Conservation (phyloP, 2,113 vertebrate species). For the mouse (Mus musculus) region GRCm39 chr4:66833501-66834000, state of each 20-base stretch:
- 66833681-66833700: neutral
- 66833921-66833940: neutral
- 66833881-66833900: neutral
- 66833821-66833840: neutral
- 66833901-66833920: neutral
- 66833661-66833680: neutral
- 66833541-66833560: neutral
- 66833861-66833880: neutral
- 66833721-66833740: neutral
- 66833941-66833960: neutral
- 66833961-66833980: neutral
- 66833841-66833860: neutral
- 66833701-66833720: neutral
- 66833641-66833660: neutral
- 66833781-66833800: neutral
- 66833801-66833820: neutral
- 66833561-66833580: neutral
- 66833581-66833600: neutral
- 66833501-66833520: neutral
- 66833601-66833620: neutral
- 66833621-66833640: neutral
- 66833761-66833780: neutral
- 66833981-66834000: neutral
- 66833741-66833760: neutral
- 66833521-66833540: neutral